Conservation (phyloP, 2,113 vertebrate genomes). For the Sardina pilchardus region DNA sequence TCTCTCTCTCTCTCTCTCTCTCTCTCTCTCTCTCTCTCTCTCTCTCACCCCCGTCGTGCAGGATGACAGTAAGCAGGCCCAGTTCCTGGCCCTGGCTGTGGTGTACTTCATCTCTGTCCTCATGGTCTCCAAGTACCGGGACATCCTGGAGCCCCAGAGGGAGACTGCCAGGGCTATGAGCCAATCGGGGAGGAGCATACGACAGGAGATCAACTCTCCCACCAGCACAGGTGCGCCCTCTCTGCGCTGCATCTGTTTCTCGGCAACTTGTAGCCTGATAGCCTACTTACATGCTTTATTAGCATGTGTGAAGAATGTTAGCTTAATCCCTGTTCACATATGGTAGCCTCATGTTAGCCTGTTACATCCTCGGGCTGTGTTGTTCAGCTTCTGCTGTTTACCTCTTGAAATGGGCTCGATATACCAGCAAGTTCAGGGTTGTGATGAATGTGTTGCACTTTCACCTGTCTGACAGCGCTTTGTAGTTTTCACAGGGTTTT, state of each 20-base stretch:
- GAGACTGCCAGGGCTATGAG: slow-evolving; percentile 87
- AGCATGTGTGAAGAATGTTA: not conserved
- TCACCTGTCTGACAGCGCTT: not conserved
- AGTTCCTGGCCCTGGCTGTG: slow-evolving; percentile 95
- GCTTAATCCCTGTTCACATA: not conserved
- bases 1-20: slow-evolving; percentile 20
- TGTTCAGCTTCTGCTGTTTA: not conserved
- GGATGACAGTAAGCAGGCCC: slow-evolving; percentile 98
- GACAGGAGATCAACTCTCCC: slow-evolving; percentile 97
- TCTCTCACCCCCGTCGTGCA: slow-evolving; percentile 50
- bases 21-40: slow-evolving; percentile 30
- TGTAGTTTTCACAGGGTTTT: not conserved
- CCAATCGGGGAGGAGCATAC: slow-evolving; percentile 91
- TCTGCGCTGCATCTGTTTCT: not conserved
- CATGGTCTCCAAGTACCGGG: slow-evolving; percentile 98
- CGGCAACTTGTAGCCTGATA: not conserved
- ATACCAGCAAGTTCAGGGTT: too few species aligned
- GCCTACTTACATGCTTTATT: slow-evolving; percentile 10
- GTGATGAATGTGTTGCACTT: too few species aligned
- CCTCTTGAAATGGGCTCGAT: too few species aligned
- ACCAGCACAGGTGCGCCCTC: slow-evolving; percentile 87
- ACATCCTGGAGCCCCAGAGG: slow-evolving; percentile 94
- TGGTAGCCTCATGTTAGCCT: not conserved
- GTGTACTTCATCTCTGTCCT: slow-evolving; percentile 99
- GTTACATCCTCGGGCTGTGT: not conserved